Conservation (phyloP, 2,888 invertebrate genomes). For the Physocephala rufipes region DNA sequence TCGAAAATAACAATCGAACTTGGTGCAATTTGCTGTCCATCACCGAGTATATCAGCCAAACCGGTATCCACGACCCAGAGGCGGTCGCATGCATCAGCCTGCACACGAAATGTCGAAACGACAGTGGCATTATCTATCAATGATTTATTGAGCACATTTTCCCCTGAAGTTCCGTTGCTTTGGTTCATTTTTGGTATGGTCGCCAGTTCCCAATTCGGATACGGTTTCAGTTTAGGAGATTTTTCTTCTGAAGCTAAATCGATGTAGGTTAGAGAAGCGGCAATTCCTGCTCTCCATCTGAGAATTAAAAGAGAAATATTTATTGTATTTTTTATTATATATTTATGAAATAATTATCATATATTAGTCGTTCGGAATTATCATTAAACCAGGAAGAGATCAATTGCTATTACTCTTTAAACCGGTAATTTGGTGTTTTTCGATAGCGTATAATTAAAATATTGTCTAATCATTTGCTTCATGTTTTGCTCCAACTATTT, state of each 20-base stretch:
- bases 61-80: slow-evolving; percentile 87
- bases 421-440: neutral
- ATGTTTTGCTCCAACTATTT: no score
- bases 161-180: slow-evolving; percentile 53
- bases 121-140: slow-evolving; percentile 71
- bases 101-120: slow-evolving; percentile 78
- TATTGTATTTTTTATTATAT: neutral
- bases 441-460: neutral
- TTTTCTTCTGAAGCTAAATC: slow-evolving; percentile 69
- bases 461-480: neutral
- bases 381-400: no score
- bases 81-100: slow-evolving; percentile 79
- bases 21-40: slow-evolving; percentile 71
- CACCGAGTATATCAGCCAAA: slow-evolving; percentile 78
- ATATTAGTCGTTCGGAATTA: neutral
- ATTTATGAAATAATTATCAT: neutral
- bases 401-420: neutral
- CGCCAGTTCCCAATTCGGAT: slow-evolving; percentile 82
- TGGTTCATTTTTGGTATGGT: slow-evolving; percentile 73
- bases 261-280: slow-evolving; percentile 75
- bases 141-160: slow-evolving; percentile 61
- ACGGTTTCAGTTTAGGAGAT: slow-evolving; percentile 78
- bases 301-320: neutral
- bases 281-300: slow-evolving; percentile 77
- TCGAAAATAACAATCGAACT: slow-evolving; percentile 75